Evolutionary conservation across 2,888 invertebrate genomes (phyloP).

Genomic region (Drosophila greeni): DNA sequence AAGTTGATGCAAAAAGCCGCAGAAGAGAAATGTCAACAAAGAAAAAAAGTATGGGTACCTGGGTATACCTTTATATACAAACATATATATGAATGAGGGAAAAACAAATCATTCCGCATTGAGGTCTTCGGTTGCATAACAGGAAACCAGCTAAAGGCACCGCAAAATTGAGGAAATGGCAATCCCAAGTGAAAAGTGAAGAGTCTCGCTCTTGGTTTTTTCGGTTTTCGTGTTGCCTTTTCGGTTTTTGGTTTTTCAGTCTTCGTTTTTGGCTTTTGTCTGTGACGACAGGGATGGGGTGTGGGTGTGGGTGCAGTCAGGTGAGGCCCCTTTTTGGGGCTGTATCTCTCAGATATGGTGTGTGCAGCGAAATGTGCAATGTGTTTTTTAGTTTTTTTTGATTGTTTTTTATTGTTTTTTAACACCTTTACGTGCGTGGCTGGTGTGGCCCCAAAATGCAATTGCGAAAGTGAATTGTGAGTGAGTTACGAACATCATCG

Average conservation of each 20-base stretch:
- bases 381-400: conserved; percentile 4
- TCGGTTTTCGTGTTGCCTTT: conserved; percentile 9
- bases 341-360: conserved; percentile 22
- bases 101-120: conserved; percentile 35
- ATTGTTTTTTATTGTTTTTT: conserved; percentile 32
- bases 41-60: background rate
- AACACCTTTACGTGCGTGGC: conserved; percentile 64
- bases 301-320: conserved; percentile 54
- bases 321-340: conserved; percentile 44
- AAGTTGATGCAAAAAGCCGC: conserved; percentile 51
- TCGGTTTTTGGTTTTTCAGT: conserved; percentile 1
- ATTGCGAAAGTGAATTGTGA: conserved; percentile 67
- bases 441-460: conserved; percentile 63
- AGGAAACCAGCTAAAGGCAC: conserved; percentile 43
- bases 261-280: conserved; percentile 1
- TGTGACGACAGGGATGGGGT: background rate
- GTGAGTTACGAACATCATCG: conserved; percentile 36
- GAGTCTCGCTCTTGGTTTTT: conserved; percentile 23
- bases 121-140: conserved; percentile 42
- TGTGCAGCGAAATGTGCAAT: conserved; percentile 70
- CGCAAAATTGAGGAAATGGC: conserved; percentile 58
- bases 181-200: conserved; percentile 45
- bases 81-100: conserved; percentile 29
- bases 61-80: background rate
- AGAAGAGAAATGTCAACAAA: conserved; percentile 18